Base-by-base conservation (phyloP, 2,113 vertebrate species). In the Pluvianellus socialis region DNA sequence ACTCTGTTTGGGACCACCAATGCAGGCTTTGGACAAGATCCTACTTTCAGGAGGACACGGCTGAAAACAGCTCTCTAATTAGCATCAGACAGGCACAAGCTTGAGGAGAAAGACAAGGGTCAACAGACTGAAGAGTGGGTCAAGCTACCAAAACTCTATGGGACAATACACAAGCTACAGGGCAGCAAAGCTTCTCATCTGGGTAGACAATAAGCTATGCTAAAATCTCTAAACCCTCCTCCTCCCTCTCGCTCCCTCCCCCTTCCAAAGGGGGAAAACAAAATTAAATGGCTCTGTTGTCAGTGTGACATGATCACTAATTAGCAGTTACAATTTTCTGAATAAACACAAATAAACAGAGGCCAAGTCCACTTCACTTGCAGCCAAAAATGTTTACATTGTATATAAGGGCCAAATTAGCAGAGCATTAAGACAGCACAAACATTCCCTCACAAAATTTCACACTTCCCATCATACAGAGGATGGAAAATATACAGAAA, bases 61-160 rank as follows among this genome's bases (percentile, higher is more conserved):
- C 91, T 97, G 97, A 97, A 97, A 98, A 97, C 91, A 97, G 97
- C 96, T 97, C 59, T 74, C 97, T 98, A 98, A 98, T 98, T 98
- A 98, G 98, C 98, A 98, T 98, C 96, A 98, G 97, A 98, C 98
- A 98, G 97, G 97, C 95, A 96, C 92, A 95, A 93, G 93, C 93
- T 90, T 87, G 95, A 98, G 97, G 80, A 97, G 95, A 97, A 97
- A 96, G 96, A 96, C 81, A 79, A 96, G 97, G 98, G 98, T 98
- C 98, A 98, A 70, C 94, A 95, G 81, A 98, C 96, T 95, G 94
- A 98, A 97, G 97, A 92, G 90, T 19, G 11, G 98, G 97, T 98
- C 97, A 98, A 96, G 94, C 95, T 96, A 96, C 96, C 97, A 92
- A 93, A 97, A 95, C 67, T 93, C 88, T 45, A 8, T 3, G 55